These are phyloP conservation scores for Agriopis marginaria DNA, from an alignment of 2,888 invertebrate genomes.

Conservation along the genomic window DNA sequence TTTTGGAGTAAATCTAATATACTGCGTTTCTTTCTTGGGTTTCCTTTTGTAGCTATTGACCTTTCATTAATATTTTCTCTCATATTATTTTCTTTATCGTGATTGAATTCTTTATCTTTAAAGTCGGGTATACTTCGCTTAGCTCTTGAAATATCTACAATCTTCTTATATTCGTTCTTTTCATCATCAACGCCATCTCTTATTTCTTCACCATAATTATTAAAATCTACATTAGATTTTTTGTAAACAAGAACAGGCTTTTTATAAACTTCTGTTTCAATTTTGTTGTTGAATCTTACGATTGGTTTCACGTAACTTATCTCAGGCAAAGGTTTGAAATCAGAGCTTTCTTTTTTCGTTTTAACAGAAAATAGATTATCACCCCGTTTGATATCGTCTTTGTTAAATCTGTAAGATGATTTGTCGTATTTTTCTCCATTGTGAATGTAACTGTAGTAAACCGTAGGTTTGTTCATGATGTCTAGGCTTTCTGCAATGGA, in stretches of 20 bases:
- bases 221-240: constrained; percentile 41
- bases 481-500: constrained; percentile 62
- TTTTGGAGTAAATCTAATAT: constrained; percentile 71
- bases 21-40: constrained; percentile 66
- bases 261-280: constrained; percentile 32
- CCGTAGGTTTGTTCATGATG: constrained; percentile 51
- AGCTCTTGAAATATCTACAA: background rate
- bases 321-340: constrained; percentile 29
- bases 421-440: background rate
- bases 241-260: constrained; percentile 43
- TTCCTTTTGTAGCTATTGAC: constrained; percentile 40
- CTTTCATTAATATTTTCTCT: background rate
- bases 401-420: background rate
- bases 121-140: constrained; percentile 10
- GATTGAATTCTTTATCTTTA: constrained; percentile 11
- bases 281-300: constrained; percentile 53
- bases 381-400: background rate
- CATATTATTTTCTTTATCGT: background rate
- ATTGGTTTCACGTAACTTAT: constrained; percentile 40
- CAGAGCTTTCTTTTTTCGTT: background rate
- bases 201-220: constrained; percentile 20
- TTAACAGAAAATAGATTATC: background rate
- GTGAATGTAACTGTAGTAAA: constrained; percentile 22
- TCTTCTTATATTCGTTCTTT: background rate
- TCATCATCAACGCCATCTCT: constrained; percentile 3